Conservation (phyloP, 2,888 invertebrate genomes). For the Erannis defoliaria region DNA sequence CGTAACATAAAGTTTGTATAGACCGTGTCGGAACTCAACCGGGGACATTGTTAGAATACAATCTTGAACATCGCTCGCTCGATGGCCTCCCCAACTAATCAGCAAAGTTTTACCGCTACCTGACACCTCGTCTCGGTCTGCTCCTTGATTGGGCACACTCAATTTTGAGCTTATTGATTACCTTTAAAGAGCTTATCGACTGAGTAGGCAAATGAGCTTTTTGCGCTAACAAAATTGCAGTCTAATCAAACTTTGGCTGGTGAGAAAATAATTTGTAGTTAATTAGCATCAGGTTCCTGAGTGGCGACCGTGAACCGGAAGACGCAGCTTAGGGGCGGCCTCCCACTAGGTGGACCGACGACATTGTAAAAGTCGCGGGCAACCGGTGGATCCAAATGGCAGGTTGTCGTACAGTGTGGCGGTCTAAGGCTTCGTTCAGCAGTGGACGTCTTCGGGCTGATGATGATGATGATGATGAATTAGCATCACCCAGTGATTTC, state of each 20-base stretch:
- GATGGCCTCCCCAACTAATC: constrained; percentile 53
- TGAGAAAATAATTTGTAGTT: constrained; percentile 21
- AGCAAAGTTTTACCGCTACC: constrained; percentile 60
- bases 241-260: constrained; percentile 32
- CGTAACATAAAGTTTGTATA: constrained; percentile 63
- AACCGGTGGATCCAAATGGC: too few relatives aligned
- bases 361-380: too few relatives aligned
- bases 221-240: constrained; percentile 39
- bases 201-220: constrained; percentile 42
- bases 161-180: constrained; percentile 63
- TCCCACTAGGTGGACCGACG: too few relatives aligned
- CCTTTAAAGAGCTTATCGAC: constrained; percentile 49
- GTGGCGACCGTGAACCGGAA: too few relatives aligned
- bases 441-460: too few relatives aligned
- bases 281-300: neutral
- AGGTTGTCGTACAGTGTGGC: too few relatives aligned
- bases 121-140: constrained; percentile 56
- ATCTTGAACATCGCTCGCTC: constrained; percentile 52
- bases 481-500: too few relatives aligned
- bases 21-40: constrained; percentile 52
- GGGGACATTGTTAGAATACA: constrained; percentile 56
- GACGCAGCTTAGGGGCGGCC: too few relatives aligned
- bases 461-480: too few relatives aligned
- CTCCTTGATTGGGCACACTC: constrained; percentile 56
- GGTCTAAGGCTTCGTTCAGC: too few relatives aligned